Percentiles rank a stretch among this genome's conserved stretches.
Evolutionary conservation across 1,140 invertebrate species (phyloP).

Genomic region (Microplitis mediator): DNA sequence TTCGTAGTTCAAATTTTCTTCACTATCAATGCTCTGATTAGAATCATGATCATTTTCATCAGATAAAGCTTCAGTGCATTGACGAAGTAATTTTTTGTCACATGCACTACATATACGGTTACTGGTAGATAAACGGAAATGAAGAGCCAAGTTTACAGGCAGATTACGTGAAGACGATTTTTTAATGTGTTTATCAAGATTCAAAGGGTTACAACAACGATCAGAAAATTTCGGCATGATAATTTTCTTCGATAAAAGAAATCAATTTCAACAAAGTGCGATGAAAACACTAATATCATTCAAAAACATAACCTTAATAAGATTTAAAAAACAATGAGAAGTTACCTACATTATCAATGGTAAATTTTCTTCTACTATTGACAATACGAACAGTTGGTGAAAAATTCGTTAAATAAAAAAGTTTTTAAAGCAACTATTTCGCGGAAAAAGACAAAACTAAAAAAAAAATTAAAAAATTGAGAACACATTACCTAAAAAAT

Average conservation of each 20-base stretch:
- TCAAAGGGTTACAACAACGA: constrained; percentile 24
- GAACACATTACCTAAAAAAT: no score
- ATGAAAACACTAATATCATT: neutral
- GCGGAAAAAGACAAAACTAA: no score
- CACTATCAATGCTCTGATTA: constrained; percentile 7
- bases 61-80: constrained; percentile 13
- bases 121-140: constrained; percentile 14
- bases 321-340: no score
- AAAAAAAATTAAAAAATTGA: no score
- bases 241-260: constrained; percentile 4
- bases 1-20: constrained; percentile 5
- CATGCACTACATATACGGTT: constrained; percentile 19
- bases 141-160: constrained; percentile 3
- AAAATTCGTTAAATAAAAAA: no score
- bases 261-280: neutral
- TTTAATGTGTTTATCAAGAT: constrained; percentile 11
- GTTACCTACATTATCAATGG: no score
- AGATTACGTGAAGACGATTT: constrained; percentile 12
- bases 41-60: constrained; percentile 7
- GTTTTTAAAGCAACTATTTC: no score
- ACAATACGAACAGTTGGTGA: no score
- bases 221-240: constrained; percentile 21
- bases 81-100: constrained; percentile 13
- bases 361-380: no score
- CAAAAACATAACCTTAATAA: no score